phyloP scores from a whole-genome alignment of 2,888 invertebrate genomes.

The Drosophila eohydei region DNA sequence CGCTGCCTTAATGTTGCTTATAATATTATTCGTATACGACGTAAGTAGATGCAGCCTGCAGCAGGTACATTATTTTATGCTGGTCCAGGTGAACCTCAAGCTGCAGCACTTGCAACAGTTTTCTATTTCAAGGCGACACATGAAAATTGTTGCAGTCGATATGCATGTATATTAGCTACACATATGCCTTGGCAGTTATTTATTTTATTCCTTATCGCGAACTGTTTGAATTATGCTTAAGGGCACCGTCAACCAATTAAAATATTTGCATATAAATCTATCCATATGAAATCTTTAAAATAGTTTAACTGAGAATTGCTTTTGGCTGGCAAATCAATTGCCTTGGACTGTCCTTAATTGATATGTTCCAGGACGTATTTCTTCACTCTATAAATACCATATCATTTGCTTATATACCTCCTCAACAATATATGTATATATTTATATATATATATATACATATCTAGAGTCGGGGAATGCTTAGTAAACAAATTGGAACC shows the following conservation, averaged over 20 bases:
- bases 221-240: background rate
- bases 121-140: constrained; percentile 20
- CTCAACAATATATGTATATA: background rate
- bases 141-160: constrained; percentile 22
- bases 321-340: no score
- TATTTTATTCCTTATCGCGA: constrained; percentile 3
- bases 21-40: constrained; percentile 69
- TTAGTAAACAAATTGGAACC: constrained; percentile 49
- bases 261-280: constrained; percentile 10
- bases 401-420: background rate
- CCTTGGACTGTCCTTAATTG: background rate
- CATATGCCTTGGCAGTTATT: background rate
- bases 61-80: constrained; percentile 84
- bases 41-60: constrained; percentile 59
- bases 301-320: no score
- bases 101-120: constrained; percentile 15
- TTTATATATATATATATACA: background rate
- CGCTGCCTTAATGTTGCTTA: constrained; percentile 75
- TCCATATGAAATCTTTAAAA: background rate
- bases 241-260: background rate
- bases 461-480: constrained; percentile 32
- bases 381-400: background rate
- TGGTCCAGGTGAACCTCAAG: constrained; percentile 83
- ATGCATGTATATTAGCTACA: constrained; percentile 3
- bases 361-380: background rate